Conservation (phyloP, 1,140 invertebrate genomes). For the Scaptomyza graminum region DNA sequence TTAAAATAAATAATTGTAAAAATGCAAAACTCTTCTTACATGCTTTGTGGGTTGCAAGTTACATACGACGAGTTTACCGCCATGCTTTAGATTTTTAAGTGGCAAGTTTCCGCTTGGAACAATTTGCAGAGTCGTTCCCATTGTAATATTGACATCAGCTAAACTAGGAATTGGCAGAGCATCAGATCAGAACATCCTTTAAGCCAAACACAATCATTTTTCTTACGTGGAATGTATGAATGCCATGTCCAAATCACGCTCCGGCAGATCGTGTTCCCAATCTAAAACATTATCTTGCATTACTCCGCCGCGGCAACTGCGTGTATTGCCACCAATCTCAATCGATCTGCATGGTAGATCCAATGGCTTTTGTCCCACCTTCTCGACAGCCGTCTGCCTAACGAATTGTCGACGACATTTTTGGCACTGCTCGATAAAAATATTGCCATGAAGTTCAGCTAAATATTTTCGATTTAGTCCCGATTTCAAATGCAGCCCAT, state of each 20-base stretch:
- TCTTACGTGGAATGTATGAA: constrained; percentile 93
- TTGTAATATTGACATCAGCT: constrained; percentile 95
- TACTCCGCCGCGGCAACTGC: constrained; percentile 93
- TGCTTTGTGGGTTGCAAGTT: constrained; percentile 99
- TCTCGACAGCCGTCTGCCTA: constrained; percentile 90
- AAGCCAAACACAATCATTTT: neutral
- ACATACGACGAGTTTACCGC: constrained; percentile 95
- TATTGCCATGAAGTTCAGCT: constrained; percentile 98
- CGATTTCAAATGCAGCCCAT: constrained; percentile 97
- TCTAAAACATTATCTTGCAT: constrained; percentile 96
- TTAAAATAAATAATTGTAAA: neutral
- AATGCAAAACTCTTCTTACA: constrained; percentile 85
- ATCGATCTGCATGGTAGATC: constrained; percentile 86
- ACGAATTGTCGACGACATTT: constrained; percentile 92
- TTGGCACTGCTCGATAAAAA: constrained; percentile 97
- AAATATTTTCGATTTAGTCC: constrained; percentile 92
- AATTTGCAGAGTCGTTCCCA: constrained; percentile 99
- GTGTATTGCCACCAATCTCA: constrained; percentile 85
- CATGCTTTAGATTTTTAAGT: constrained; percentile 93
- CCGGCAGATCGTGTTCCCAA: constrained; percentile 98
- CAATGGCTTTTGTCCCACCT: constrained; percentile 95
- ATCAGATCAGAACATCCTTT: neutral
- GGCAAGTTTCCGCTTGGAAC: constrained; percentile 98
- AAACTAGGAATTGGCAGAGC: constrained; percentile 85
- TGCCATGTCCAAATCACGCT: constrained; percentile 93